Evolutionary conservation across 1,140 invertebrate genomes (phyloP), one percentile per base, ranked within the genome.

Genomic region (Wiebesia pumilae): DNA sequence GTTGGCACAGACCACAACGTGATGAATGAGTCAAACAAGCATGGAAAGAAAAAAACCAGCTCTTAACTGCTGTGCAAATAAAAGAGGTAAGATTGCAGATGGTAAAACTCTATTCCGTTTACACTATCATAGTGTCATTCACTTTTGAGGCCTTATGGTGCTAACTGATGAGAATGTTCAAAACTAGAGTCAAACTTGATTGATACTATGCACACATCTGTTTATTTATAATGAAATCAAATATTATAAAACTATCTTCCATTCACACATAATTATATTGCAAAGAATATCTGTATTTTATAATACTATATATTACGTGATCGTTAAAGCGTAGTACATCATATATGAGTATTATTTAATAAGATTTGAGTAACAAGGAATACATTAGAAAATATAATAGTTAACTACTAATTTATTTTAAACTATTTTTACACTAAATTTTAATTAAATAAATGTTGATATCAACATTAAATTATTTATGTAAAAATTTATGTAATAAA

Each of bases 81-180:
- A 43, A 47, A 67, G 62, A 81, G 14, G 62, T 73, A 47, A 82
- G 40, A 82, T 71, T 73, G 43, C 40, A 2, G 73, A 43, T 51
- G 81, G 58, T 3, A 24, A 82, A 82, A 82, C 73, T 71, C 67
- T 82, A 71, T 82, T 82, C 62, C 14, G 33, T 65, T 81, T 40
- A 58, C 19, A 24, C 19, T 30, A n/a, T 4, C n/a, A 10, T 19
- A 62, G 9, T 38, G 14, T 58, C 43, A 30, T 82, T 14, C n/a
- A 43, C 81, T 67, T 73, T 73, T 71, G 54, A 3, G 43, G 40
- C 69, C 54, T 82, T 71, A 3, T 82, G 47, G 21, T 14, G 16
- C 19, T 9, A 38, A 69, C 69, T 27, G 27, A 27, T 65, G 58
- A 21, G 58, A 65, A 19, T 7, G 51, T 35, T 35, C 21, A 30